These are phyloP conservation scores for Centroberyx gerrardi DNA, from an alignment of 2,797 vertebrate species.

Conservation along the genomic window DNA sequence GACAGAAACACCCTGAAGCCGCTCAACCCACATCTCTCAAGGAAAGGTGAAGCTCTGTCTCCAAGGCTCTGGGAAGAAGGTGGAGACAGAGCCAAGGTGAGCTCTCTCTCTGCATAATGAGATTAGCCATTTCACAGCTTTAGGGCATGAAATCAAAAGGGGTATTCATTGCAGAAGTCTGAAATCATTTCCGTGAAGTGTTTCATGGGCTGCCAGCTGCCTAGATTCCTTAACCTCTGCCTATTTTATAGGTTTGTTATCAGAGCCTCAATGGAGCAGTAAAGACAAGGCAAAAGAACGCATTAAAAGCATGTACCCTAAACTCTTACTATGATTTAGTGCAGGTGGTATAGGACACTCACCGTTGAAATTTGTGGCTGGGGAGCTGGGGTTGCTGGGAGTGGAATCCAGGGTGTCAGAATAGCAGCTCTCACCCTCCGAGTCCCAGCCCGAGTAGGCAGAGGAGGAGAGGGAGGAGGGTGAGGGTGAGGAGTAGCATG, in stretches of 20 bases:
- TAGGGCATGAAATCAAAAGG: conserved; percentile 75
- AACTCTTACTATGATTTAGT: conserved; percentile 45
- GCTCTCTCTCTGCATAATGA: conserved; percentile 64
- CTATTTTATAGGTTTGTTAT: conserved; percentile 65
- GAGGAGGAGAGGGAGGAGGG: conserved; percentile 89
- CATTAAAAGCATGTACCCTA: conserved; percentile 54
- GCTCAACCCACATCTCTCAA: conserved; percentile 28
- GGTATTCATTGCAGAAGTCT: conserved; percentile 75
- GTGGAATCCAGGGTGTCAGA: conserved; percentile 88
- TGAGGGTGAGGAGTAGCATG: conserved; percentile 89
- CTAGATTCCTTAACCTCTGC: conserved; percentile 73
- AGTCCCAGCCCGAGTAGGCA: conserved; percentile 92
- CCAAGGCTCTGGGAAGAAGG: conserved; percentile 41
- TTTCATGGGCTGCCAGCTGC: conserved; percentile 74
- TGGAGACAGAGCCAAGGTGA: conserved; percentile 67
- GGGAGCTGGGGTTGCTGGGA: conserved; percentile 86
- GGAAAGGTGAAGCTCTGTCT: conserved; percentile 48
- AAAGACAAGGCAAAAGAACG: conserved; percentile 52
- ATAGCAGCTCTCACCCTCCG: conserved; percentile 90
- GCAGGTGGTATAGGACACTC: conserved; percentile 77
- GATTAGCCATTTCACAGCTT: conserved; percentile 75
- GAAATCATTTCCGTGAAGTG: conserved; percentile 74
- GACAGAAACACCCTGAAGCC: conserved; percentile 55
- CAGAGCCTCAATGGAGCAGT: conserved; percentile 55
- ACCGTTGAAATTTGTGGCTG: conserved; percentile 88